Percentiles rank a stretch among this genome's conserved stretches.
Conservation (phyloP, 1,140 invertebrate genomes). For the Pseudomyrmex cubaensis region DNA sequence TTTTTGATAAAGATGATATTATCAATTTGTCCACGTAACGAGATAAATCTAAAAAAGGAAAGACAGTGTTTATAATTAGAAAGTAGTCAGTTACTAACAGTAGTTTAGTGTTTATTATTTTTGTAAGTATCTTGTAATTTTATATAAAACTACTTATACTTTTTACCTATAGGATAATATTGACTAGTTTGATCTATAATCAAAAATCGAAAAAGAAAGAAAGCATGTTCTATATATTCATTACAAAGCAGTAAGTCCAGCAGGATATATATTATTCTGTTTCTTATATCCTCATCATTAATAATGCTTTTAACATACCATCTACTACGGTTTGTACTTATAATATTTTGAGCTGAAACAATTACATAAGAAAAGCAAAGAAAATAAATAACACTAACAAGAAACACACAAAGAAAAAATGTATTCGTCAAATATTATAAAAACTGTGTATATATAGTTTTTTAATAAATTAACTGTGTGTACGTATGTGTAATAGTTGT, state of each 20-base stretch:
- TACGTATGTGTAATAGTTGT: not conserved
- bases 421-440: no score
- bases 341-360: slow-evolving; percentile 65
- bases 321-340: slow-evolving; percentile 55
- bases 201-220: slow-evolving; percentile 71
- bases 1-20: slow-evolving; percentile 23
- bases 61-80: slow-evolving; percentile 22
- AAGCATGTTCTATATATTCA: slow-evolving; percentile 64
- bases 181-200: slow-evolving; percentile 69
- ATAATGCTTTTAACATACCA: slow-evolving; percentile 60
- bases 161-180: slow-evolving; percentile 75
- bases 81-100: no score
- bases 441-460: no score
- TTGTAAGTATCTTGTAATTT: no score
- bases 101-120: no score
- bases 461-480: no score
- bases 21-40: slow-evolving; percentile 63
- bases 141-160: not conserved
- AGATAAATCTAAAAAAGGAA: slow-evolving; percentile 68
- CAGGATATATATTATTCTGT: slow-evolving; percentile 63
- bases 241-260: slow-evolving; percentile 66
- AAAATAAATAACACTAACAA: not conserved
- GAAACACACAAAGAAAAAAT: not conserved
- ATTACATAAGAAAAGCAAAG: slow-evolving; percentile 16
- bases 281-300: slow-evolving; percentile 57